Base-by-base conservation (phyloP, 2,888 invertebrate genomes). In the Hesperia comma region DNA sequence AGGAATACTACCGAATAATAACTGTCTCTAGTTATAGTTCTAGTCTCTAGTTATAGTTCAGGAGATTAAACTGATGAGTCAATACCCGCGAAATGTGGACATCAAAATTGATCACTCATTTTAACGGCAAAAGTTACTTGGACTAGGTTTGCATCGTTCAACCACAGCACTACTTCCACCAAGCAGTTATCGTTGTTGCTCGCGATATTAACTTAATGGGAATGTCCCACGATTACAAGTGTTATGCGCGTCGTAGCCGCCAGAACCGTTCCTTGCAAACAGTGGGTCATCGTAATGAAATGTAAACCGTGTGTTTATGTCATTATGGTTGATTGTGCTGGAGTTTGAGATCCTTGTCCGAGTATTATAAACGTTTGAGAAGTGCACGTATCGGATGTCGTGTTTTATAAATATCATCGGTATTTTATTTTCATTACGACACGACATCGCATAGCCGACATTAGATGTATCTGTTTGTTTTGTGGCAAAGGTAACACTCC, bases 201-300 rank as follows among this genome's bases (percentile, higher is more conserved):
- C 6, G 63, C 63, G 32, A 33, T 56, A 68, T 70, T 68, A 61
- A 66, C 58, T 70, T 71, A 71, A 72, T 72, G 68, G 73, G 71
- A 75, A 70, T 70, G 72, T 72, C 71, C 71, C 61, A 55, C 68
- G 57, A 70, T 64, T 69, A 63, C 66, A 51, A 68, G 53, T 62
- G 53, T 69, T 54, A 70, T 67, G 68, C 51, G 32, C 61, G 19
- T 56, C 67, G 63, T 70, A 70, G 57, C 15, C 67, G 63, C 12
- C 53, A 51, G 17, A 54, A 17, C 19, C 26, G 37, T 58, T 60
- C 43, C 53, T 66, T 60, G 60, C 58, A 63, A 69, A 67, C 43
- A 63, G 63, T 57, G 57, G 55, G 60, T 64, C 62, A 55, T 63
- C 32, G 63, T 64, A 63, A 49, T 58, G 61, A 51, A 69, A 70